Evolutionary conservation across 2,797 vertebrate genomes (phyloP), one percentile per base, ranked within the genome.

Genomic region (Potorous gilbertii): DNA sequence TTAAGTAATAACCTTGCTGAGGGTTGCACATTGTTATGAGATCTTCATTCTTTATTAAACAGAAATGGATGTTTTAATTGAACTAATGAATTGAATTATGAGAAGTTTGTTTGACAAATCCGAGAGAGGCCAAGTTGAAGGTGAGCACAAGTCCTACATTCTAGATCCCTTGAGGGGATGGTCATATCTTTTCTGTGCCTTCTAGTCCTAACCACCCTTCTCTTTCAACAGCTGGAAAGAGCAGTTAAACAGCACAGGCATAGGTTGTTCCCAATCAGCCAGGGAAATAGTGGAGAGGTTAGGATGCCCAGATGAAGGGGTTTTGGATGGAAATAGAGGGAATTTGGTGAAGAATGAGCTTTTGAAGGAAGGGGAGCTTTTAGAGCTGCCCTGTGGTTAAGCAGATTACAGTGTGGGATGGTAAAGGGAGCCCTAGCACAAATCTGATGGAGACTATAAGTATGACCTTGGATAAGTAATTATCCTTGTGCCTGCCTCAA

Each of bases 41-140:
- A 93, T 91, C 56, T 27, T 96, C 95, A 62, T 93, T 16, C n/a
- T 87, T 95, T 94, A 89, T 50, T 56, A 62, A 97, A 92, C 54
- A 59, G 59, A 91, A 56, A 90, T 55, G 91, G 34, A 54, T 95
- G 54, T 95, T 93, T 96, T 92, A 24, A 74, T 91, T 92, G 52
- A 90, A 89, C 93, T 94, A 92, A 56, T 92, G 66, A 91, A 90
- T 95, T 92, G 56, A 92, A 91, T 18, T 59, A 14, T 90, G 91
- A 57, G 62, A 46, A 92, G 46, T 91, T 46, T 50, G 92, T 46
- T 96, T 95, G 96, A 14, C 29, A 81, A 66, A 96, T 57, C 46
- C 28, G 18, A 92, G 90, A 52, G 40, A 50, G 74, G 74, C 40
- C 57, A 50, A 27, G 5, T 31, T 52, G 55, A 96, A 56, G 31